Percentiles rank a stretch among this genome's conserved stretches.
These are phyloP conservation scores for Pemphigus obesinymphae DNA, from an alignment of 1,140 invertebrate genomes.

Conservation along the genomic window DNA sequence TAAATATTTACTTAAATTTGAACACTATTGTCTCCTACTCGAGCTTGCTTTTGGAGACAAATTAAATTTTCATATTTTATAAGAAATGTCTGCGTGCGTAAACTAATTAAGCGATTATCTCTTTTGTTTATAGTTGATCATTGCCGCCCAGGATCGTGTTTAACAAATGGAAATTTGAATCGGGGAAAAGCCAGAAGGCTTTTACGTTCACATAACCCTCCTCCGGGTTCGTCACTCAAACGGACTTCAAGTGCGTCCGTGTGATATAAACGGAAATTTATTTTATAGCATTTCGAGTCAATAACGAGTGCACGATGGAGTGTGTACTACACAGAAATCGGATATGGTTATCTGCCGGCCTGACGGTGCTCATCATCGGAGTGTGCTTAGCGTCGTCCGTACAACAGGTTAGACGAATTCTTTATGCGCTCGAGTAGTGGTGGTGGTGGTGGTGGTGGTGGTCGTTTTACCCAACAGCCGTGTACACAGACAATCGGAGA, in stretches of 20 bases:
- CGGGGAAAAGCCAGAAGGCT: background rate
- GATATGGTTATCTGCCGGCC: conserved; percentile 10
- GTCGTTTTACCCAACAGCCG: too few relatives aligned
- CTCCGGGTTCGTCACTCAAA: background rate
- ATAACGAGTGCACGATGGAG: conserved; percentile 5
- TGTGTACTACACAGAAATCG: conserved; percentile 21
- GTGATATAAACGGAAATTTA: background rate
- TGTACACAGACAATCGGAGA: too few relatives aligned
- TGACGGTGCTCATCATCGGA: background rate
- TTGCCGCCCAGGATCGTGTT: conserved; percentile 19
- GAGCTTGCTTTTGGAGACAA: too few relatives aligned
- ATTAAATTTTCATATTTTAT: too few relatives aligned
- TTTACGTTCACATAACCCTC: conserved; percentile 13
- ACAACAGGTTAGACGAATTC: conserved; percentile 22
- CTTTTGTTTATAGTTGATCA: conserved; percentile 24
- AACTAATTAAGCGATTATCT: conserved; percentile 29
- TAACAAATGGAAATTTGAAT: conserved; percentile 38
- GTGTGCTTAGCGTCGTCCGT: background rate
- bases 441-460: too few relatives aligned
- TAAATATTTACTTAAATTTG: too few relatives aligned
- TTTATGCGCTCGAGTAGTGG: too few relatives aligned
- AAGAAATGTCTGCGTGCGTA: too few relatives aligned
- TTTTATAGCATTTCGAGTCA: background rate
- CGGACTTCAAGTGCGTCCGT: background rate
- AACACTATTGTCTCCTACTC: too few relatives aligned